phyloP scores from a whole-genome alignment of 2,113 vertebrate genomes.

The Oreochromis niloticus region DNA sequence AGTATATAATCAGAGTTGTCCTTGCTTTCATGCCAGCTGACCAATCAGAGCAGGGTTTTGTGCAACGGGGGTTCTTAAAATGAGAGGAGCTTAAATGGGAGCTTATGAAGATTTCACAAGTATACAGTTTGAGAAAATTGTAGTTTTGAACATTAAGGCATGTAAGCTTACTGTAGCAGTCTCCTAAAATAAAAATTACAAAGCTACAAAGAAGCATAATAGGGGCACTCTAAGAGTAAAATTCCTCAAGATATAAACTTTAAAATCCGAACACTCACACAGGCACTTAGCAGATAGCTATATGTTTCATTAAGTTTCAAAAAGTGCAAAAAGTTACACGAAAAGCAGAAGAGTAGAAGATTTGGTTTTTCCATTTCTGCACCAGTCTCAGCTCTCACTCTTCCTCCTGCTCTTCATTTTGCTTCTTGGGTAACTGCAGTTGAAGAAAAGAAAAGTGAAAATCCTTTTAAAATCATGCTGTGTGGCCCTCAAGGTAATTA shows the following conservation, averaged over 20 bases:
- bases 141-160: background rate
- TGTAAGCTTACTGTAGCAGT: background rate
- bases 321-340: conserved; percentile 43
- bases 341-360: conserved; percentile 13
- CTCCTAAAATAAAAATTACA: background rate
- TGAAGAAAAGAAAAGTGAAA: background rate
- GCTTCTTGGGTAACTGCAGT: conserved; percentile 68
- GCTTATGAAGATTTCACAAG: background rate
- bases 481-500: background rate
- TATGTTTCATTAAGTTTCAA: background rate
- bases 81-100: background rate
- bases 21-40: background rate
- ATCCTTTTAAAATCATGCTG: background rate
- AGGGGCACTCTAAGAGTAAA: conserved; percentile 2
- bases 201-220: background rate
- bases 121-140: background rate
- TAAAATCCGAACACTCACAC: conserved; percentile 37
- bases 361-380: conserved; percentile 23
- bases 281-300: conserved; percentile 61
- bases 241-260: conserved; percentile 16
- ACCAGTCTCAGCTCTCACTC: conserved; percentile 43
- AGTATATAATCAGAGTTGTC: background rate
- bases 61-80: background rate
- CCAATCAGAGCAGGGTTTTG: background rate
- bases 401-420: conserved; percentile 71